phyloP scores from a whole-genome alignment of 35 echinoderm and acorn worm genomes.

The Eucidaris tribuloides region DNA sequence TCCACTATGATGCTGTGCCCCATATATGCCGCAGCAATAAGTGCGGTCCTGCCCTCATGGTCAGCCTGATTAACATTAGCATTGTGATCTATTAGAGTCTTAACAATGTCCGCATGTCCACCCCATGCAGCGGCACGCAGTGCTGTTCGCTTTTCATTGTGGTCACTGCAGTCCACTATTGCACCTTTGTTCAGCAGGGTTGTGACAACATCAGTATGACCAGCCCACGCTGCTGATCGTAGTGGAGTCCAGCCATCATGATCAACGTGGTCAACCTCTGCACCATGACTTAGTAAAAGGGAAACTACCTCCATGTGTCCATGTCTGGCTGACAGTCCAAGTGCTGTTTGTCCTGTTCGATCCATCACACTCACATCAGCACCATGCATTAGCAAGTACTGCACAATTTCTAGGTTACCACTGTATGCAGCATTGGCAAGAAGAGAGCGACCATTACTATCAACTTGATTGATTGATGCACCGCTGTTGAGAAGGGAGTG shows the following conservation, averaged over 20 bases:
- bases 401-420: constrained; percentile 83
- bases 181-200: constrained; percentile 82
- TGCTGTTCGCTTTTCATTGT: constrained; percentile 83
- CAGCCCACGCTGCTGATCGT: constrained; percentile 98
- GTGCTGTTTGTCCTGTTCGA: constrained; percentile 91
- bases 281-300: constrained; percentile 58
- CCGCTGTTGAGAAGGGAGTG: constrained; percentile 87
- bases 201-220: constrained; percentile 92
- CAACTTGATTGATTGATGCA: constrained; percentile 91
- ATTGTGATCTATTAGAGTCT: constrained; percentile 84
- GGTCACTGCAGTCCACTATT: constrained; percentile 90
- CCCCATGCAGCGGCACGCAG: constrained; percentile 96
- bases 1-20: constrained; percentile 85
- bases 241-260: constrained; percentile 98
- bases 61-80: constrained; percentile 91
- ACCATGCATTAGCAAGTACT: constrained; percentile 66
- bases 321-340: constrained; percentile 80
- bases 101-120: constrained; percentile 95
- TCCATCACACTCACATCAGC: constrained; percentile 77
- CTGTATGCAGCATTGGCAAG: constrained; percentile 95
- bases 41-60: constrained; percentile 91
- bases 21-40: constrained; percentile 99
- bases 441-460: constrained; percentile 93
- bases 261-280: constrained; percentile 90
- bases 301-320: constrained; percentile 89